These are phyloP conservation scores for Hybognathus amarus DNA, from an alignment of 2,797 vertebrate species.

Conservation along the genomic window DNA sequence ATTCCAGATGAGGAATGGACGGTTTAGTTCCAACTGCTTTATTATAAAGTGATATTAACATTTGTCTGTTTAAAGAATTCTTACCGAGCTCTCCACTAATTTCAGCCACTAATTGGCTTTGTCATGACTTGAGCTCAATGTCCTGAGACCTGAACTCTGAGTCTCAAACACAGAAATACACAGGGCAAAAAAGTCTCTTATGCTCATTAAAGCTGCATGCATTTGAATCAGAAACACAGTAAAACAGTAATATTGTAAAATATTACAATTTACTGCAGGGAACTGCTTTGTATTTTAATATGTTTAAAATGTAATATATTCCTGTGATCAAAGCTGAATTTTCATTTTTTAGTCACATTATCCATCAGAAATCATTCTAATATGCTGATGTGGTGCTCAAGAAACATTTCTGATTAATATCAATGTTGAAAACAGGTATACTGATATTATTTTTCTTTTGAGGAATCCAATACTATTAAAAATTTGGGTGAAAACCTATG, in stretches of 20 bases:
- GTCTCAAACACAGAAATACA: slow-evolving; percentile 45
- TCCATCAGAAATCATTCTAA: too few species aligned
- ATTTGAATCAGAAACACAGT: background rate
- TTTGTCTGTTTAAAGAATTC: slow-evolving; percentile 73
- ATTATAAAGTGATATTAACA: slow-evolving; percentile 61
- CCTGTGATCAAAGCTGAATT: background rate
- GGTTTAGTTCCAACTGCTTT: slow-evolving; percentile 66
- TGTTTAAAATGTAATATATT: background rate
- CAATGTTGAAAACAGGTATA: too few species aligned
- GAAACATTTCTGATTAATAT: too few species aligned
- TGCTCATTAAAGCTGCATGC: background rate
- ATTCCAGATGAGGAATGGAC: slow-evolving; percentile 66
- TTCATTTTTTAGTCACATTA: too few species aligned
- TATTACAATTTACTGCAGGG: background rate
- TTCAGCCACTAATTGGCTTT: slow-evolving; percentile 78
- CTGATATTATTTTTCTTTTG: too few species aligned
- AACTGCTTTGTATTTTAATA: background rate
- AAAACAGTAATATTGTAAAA: background rate
- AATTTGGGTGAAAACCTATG: too few species aligned
- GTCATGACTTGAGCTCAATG: slow-evolving; percentile 68
- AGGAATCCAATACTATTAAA: too few species aligned
- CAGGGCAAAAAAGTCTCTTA: background rate
- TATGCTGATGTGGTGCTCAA: too few species aligned
- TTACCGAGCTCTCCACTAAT: slow-evolving; percentile 66
- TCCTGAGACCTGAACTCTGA: slow-evolving; percentile 71